phyloP scores from a whole-genome alignment of 2,113 vertebrate genomes.

The Pseudorhombus dupliciocellatus region DNA sequence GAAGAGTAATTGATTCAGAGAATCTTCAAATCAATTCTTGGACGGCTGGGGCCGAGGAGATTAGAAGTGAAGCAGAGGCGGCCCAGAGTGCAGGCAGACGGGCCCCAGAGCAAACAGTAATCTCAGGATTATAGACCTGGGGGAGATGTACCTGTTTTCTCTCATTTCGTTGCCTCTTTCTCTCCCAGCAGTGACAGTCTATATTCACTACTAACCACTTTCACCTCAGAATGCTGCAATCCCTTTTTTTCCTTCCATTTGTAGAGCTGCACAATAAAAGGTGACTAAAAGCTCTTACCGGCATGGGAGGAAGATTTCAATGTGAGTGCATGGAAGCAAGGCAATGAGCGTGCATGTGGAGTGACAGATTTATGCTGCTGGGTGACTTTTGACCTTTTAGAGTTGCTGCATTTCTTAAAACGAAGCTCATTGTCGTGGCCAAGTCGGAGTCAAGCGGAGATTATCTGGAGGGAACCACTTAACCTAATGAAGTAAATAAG shows the following conservation, averaged over 20 bases:
- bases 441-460: slow-evolving; percentile 50
- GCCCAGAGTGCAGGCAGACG: slow-evolving; percentile 75
- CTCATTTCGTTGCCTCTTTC: slow-evolving; percentile 76
- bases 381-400: slow-evolving; percentile 59
- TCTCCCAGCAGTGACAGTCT: slow-evolving; percentile 74
- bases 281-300: slow-evolving; percentile 55
- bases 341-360: slow-evolving; percentile 34
- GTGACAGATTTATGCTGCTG: slow-evolving; percentile 41
- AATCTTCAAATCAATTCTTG: slow-evolving; percentile 86
- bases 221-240: slow-evolving; percentile 49
- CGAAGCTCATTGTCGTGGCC: slow-evolving; percentile 43
- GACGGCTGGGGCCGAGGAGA: slow-evolving; percentile 84
- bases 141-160: slow-evolving; percentile 84
- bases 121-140: slow-evolving; percentile 85
- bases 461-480: slow-evolving; percentile 70
- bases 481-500: slow-evolving; percentile 80
- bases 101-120: slow-evolving; percentile 83
- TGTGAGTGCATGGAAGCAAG: slow-evolving; percentile 29
- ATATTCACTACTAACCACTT: slow-evolving; percentile 71
- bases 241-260: slow-evolving; percentile 47
- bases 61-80: slow-evolving; percentile 82
- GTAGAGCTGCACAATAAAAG: slow-evolving; percentile 48
- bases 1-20: slow-evolving; percentile 85
- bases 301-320: slow-evolving; percentile 39
- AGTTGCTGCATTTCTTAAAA: slow-evolving; percentile 34